Percentiles rank a stretch among this genome's conserved stretches.
Evolutionary conservation across 2,888 invertebrate species (phyloP).

Genomic region (Poecilus cupreus): DNA sequence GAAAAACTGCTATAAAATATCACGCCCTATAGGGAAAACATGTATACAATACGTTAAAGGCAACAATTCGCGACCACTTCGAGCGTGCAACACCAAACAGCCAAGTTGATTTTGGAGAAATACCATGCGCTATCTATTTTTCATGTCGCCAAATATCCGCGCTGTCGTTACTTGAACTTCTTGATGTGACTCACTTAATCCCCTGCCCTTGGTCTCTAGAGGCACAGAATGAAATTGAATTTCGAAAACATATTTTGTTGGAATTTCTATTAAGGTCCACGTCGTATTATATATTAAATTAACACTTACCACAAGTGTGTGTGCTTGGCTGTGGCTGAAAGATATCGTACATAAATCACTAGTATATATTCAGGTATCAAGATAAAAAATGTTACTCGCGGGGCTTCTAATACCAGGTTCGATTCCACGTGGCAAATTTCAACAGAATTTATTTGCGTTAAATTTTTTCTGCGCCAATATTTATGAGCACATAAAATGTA

Average conservation of each 20-base stretch:
- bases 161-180: slow-evolving; percentile 18
- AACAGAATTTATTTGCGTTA: no score
- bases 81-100: no score
- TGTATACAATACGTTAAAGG: slow-evolving; percentile 1
- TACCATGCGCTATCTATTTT: slow-evolving; percentile 1
- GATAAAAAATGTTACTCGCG: no score
- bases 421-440: no score
- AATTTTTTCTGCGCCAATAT: no score
- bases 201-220: background rate
- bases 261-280: background rate
- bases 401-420: no score
- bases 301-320: background rate
- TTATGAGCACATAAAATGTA: no score
- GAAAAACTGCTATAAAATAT: no score
- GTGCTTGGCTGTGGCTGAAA: no score
- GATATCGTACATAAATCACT: no score
- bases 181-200: slow-evolving; percentile 27
- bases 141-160: slow-evolving; percentile 16
- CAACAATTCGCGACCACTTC: background rate
- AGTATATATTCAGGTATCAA: no score
- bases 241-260: slow-evolving; percentile 24
- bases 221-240: slow-evolving; percentile 10
- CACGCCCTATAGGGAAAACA: background rate
- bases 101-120: background rate
- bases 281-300: slow-evolving; percentile 1